These are phyloP conservation scores for Xestia rhomboidea DNA, from an alignment of 2,888 invertebrate genomes.

Conservation along the genomic window DNA sequence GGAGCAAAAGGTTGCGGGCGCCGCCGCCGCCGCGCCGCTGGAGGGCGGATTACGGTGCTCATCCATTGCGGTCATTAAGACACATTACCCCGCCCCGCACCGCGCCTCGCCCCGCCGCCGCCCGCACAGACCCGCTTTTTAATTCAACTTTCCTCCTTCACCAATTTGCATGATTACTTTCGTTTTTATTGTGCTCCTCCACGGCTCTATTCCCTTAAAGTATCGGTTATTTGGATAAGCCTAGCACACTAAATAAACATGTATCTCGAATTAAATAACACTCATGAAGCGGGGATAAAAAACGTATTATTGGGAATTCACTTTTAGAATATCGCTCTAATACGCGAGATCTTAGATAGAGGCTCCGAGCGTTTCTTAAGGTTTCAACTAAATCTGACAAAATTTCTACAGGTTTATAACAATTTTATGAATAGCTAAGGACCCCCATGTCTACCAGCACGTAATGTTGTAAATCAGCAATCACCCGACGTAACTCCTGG, in stretches of 20 bases:
- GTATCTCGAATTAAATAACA: constrained; percentile 63
- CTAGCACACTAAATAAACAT: constrained; percentile 68
- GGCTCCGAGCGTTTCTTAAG: constrained; percentile 1
- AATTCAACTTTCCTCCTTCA: constrained; percentile 89
- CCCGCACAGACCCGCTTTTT: constrained; percentile 85
- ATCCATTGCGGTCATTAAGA: constrained; percentile 91
- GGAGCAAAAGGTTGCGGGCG: constrained; percentile 82
- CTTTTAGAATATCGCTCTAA: constrained; percentile 31
- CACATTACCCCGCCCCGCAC: constrained; percentile 82
- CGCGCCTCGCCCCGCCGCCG: constrained; percentile 60
- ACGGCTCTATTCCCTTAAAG: constrained; percentile 75
- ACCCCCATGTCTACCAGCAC: not conserved
- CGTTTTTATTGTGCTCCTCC: constrained; percentile 88
- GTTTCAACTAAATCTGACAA: not conserved
- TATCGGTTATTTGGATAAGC: constrained; percentile 76
- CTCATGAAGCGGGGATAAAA: constrained; percentile 50
- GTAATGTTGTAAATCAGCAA: constrained; percentile 40
- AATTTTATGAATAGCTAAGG: not conserved
- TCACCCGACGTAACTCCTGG: constrained; percentile 49
- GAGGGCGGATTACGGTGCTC: constrained; percentile 86
- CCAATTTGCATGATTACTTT: constrained; percentile 91
- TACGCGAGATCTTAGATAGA: constrained; percentile 23
- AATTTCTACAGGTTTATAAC: not conserved
- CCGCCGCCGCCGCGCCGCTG: constrained; percentile 63
- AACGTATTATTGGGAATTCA: constrained; percentile 48